Evolutionary conservation across 2,888 invertebrate genomes (phyloP).

Genomic region (Cephonodes hylas): DNA sequence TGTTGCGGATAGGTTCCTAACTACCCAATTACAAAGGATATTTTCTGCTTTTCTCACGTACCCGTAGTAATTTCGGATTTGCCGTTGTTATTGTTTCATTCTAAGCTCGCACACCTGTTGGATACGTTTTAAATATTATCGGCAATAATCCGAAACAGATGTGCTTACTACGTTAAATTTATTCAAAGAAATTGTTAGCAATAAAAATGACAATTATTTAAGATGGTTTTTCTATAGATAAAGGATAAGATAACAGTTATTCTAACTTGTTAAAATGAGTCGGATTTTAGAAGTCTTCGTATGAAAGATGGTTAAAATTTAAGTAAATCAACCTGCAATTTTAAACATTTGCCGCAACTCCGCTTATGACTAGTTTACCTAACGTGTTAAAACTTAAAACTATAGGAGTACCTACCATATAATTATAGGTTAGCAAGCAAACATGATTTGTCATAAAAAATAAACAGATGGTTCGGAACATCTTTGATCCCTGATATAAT

Average conservation of each 20-base stretch:
- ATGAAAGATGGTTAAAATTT: too few species aligned
- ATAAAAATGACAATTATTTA: neutral
- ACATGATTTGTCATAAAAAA: slow-evolving; percentile 10
- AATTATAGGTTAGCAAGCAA: neutral
- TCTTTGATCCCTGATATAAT: slow-evolving; percentile 50
- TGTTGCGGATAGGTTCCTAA: slow-evolving; percentile 11
- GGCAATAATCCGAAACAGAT: slow-evolving; percentile 19
- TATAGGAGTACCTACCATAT: neutral
- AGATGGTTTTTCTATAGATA: neutral
- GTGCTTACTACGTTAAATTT: neutral
- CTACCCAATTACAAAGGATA: slow-evolving; percentile 10
- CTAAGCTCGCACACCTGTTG: slow-evolving; percentile 22
- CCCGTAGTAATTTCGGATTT: slow-evolving; percentile 11
- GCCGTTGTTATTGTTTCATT: slow-evolving; percentile 13
- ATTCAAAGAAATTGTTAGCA: neutral
- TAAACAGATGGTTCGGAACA: slow-evolving; percentile 32
- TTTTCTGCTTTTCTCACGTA: slow-evolving; percentile 5
- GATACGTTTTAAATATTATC: slow-evolving; percentile 15
- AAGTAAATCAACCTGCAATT: too few species aligned
- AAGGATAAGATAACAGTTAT: neutral
- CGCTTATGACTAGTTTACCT: too few species aligned
- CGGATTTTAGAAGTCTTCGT: too few species aligned
- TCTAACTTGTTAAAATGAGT: neutral
- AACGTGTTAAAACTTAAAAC: neutral
- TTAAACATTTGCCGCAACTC: too few species aligned